These are phyloP conservation scores for Melanaphis sacchari DNA, from an alignment of 1,140 invertebrate genomes.

Conservation along the genomic window DNA sequence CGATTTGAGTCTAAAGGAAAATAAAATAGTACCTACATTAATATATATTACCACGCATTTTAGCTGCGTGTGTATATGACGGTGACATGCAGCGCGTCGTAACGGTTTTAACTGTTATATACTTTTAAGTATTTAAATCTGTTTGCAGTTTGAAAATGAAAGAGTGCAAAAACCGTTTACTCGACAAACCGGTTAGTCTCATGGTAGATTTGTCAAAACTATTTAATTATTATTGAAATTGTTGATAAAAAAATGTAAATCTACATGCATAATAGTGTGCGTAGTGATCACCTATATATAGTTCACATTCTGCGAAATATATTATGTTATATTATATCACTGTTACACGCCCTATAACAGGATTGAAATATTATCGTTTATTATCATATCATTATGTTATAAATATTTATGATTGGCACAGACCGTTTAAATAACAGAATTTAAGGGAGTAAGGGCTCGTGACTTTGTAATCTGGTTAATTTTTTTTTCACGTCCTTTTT, in stretches of 20 bases:
- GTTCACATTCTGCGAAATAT: not conserved
- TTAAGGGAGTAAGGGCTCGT: not conserved
- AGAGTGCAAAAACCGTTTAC: constrained; percentile 23
- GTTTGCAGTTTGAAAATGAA: not conserved
- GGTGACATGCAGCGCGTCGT: not conserved
- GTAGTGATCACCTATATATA: not conserved
- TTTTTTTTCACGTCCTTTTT: not conserved
- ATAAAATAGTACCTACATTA: not conserved
- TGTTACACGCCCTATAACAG: not conserved
- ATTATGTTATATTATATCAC: not conserved
- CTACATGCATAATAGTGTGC: not conserved
- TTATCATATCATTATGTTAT: not conserved
- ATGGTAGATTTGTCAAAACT: not conserved
- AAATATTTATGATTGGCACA: not conserved
- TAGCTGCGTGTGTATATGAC: not conserved
- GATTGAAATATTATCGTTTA: not conserved
- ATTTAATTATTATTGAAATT: not conserved
- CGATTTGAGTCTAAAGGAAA: not conserved
- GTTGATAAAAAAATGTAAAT: constrained; percentile 22
- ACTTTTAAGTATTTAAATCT: not conserved
- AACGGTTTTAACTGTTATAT: not conserved
- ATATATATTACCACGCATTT: not conserved
- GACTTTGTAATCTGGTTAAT: not conserved
- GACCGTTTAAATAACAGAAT: not conserved
- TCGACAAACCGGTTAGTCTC: not conserved